Evolutionary conservation across 2,113 vertebrate genomes (phyloP), one percentile per base, ranked within the genome.

Genomic region (Phaethornis superciliosus): DNA sequence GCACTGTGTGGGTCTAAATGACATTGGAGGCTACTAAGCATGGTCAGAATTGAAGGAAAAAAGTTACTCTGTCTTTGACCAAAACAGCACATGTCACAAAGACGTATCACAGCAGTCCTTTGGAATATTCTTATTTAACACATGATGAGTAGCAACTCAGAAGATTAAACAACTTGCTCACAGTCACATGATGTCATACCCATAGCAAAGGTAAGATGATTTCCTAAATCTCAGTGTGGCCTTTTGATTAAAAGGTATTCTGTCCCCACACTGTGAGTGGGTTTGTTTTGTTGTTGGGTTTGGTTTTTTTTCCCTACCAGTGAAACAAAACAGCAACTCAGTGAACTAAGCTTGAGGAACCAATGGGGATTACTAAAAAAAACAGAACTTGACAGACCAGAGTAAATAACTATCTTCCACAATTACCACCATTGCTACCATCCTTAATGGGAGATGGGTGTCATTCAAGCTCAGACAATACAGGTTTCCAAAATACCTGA

Each of bases 71-170:
- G 0, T 21, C 52, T 85, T 44, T 32, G 24, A 70, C 62, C 19
- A 88, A 79, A 85, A 15, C 4, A 33, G 17, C 88, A 51, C 22
- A 33, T 27, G 42, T 81, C 2, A 63, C 26, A 33, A 78, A 82
- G 17, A 74, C 2, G 5, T 11, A 44, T 2, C 23, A 65, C 71
- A 85, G 46, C 44, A 83, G n/a, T 49, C 16, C 30, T 80, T 30
- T 27, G 37, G 37, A 65, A 23, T 42, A 83, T 4, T 72, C 33
- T 19, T 63, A 26, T 46, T 83, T 58, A 14, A 77, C 0, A 1
- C 5, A 40, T 0, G 32, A 85, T 19, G 21, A 90, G 83, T 18
- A 52, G 40, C 0, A 0, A 76, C 26, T 40, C 18, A 44, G 3
- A 76, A 60, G 35, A 55, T 32, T 10, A 63, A 37, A 32, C 17